Conservation (phyloP, 2,888 invertebrate genomes). For the Dastarcus helophoroides region DNA sequence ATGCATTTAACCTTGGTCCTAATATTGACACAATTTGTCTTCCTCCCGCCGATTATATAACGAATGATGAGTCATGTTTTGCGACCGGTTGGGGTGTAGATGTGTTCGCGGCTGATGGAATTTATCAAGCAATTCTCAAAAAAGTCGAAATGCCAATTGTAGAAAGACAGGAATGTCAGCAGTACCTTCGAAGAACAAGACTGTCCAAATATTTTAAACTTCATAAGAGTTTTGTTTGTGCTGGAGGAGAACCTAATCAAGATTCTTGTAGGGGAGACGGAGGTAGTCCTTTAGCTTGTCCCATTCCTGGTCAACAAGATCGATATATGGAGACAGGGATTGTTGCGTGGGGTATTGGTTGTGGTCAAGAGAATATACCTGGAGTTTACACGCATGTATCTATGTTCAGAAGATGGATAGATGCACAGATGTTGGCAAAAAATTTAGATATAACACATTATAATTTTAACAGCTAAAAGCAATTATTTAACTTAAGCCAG, state of each 20-base stretch:
- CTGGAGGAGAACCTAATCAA: constrained; percentile 61
- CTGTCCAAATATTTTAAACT: constrained; percentile 54
- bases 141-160: constrained; percentile 61
- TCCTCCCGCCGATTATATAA: constrained; percentile 43
- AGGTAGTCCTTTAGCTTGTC: constrained; percentile 65
- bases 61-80: constrained; percentile 45
- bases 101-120: constrained; percentile 56
- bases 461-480: too few relatives aligned
- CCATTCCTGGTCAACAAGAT: constrained; percentile 41
- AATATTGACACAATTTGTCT: constrained; percentile 66
- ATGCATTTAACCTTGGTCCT: constrained; percentile 45
- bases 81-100: constrained; percentile 76
- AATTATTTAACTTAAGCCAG: too few relatives aligned
- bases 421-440: too few relatives aligned
- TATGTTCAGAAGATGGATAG: constrained; percentile 54
- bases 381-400: constrained; percentile 66
- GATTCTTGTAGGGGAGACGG: constrained; percentile 78
- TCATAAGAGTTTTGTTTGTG: constrained; percentile 64
- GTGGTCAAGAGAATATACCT: constrained; percentile 56
- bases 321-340: constrained; percentile 68
- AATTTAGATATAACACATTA: too few relatives aligned
- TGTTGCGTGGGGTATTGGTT: constrained; percentile 82
- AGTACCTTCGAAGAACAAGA: constrained; percentile 48
- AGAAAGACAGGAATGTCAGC: constrained; percentile 46
- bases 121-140: constrained; percentile 62